These are phyloP conservation scores for Aphelenchoides besseyi DNA, from an alignment of 1,140 invertebrate species.

Conservation along the genomic window DNA sequence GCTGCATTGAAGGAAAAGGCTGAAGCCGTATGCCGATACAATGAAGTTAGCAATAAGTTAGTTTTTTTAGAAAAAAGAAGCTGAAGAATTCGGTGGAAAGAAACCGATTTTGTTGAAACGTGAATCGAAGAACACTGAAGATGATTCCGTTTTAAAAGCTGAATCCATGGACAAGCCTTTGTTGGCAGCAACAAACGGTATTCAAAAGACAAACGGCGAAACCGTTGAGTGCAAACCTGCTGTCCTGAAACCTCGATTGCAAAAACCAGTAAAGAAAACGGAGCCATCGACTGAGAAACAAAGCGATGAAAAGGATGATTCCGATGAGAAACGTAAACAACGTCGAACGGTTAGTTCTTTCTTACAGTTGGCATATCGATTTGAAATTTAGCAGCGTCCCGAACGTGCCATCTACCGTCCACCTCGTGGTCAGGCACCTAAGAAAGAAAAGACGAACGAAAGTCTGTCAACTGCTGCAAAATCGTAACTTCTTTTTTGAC, in stretches of 20 bases:
- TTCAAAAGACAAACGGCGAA: background rate
- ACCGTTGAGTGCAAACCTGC: background rate
- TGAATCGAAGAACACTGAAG: no score
- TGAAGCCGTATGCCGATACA: no score
- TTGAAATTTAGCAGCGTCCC: conserved; percentile 17
- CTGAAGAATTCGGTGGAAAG: background rate
- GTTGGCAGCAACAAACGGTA: background rate
- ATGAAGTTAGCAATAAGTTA: no score
- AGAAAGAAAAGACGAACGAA: background rate
- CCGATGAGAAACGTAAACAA: background rate
- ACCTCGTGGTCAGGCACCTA: background rate
- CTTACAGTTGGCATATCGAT: background rate
- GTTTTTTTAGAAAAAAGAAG: background rate
- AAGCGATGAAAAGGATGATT: background rate
- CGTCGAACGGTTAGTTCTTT: background rate
- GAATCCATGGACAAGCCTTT: background rate
- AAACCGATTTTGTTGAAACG: background rate
- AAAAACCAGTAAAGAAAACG: background rate
- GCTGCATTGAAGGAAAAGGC: background rate
- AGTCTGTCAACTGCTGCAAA: no score
- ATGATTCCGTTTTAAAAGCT: background rate
- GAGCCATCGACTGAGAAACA: background rate
- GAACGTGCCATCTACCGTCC: conserved; percentile 28
- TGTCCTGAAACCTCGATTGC: no score
- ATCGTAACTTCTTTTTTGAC: no score